Conservation (phyloP, 2,113 vertebrate genomes). For the Microtus ochrogaster region DNA sequence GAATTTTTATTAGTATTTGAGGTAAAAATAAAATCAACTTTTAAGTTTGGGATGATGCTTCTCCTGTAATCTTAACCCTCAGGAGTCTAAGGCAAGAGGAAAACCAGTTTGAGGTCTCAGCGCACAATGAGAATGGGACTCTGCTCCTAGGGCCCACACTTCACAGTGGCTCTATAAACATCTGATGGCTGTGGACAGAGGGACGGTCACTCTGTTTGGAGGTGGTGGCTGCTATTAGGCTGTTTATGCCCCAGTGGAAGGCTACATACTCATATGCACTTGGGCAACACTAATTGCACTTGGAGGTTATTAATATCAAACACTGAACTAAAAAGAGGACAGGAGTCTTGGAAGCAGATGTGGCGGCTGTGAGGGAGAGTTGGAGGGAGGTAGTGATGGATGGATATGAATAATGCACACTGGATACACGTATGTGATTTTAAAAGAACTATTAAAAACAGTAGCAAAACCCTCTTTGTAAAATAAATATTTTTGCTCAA, state of each 20-base stretch:
- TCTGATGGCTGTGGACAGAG: background rate
- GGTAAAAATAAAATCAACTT: conserved; percentile 15
- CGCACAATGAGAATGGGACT: no score
- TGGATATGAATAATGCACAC: background rate
- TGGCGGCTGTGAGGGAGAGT: background rate
- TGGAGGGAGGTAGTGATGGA: background rate
- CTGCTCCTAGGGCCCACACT: background rate
- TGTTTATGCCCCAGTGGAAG: background rate
- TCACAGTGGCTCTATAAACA: background rate
- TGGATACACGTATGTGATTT: background rate
- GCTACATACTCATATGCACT: background rate
- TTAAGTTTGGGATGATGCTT: background rate
- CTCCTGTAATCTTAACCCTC: background rate
- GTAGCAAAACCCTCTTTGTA: background rate
- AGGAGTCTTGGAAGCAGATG: background rate
- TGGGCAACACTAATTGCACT: background rate
- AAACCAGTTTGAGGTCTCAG: background rate
- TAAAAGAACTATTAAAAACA: background rate
- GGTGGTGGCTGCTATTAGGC: background rate
- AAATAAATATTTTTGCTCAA: conserved; percentile 2
- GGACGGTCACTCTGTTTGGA: background rate
- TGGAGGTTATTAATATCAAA: background rate
- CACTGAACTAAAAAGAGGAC: background rate
- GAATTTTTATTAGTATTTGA: conserved; percentile 32
- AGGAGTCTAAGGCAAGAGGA: background rate